Evolutionary conservation across 37 sponge, comb jelly and placozoan genomes (phyloP).

Genomic region (Oopsacas minuta): DNA sequence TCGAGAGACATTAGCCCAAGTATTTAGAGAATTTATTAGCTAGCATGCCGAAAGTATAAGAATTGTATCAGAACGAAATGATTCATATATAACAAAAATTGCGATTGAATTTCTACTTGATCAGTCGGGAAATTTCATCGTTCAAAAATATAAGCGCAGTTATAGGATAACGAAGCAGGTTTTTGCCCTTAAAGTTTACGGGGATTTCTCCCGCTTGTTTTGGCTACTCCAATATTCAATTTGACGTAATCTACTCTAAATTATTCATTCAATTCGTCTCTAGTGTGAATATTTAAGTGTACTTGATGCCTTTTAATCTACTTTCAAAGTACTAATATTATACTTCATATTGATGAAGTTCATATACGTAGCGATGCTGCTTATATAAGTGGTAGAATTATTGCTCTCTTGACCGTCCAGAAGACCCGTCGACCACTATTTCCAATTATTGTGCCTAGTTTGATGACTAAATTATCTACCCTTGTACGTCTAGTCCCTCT

Average conservation of each 20-base stretch:
- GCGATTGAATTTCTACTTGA: slow-evolving; percentile 9
- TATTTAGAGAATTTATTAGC: too few species aligned
- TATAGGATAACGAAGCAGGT: slow-evolving; percentile 4
- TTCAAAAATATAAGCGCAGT: slow-evolving; percentile 1
- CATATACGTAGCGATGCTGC: slow-evolving; percentile 18
- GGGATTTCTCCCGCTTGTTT: slow-evolving; percentile 17
- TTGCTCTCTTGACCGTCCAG: not conserved
- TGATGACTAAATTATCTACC: slow-evolving; percentile 13
- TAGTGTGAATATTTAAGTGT: slow-evolving; percentile 9
- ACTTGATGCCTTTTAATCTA: not conserved
- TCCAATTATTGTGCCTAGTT: not conserved
- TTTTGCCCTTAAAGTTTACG: not conserved
- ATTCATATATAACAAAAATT: not conserved
- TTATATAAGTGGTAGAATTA: slow-evolving; percentile 15
- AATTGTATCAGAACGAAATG: too few species aligned
- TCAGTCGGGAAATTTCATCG: not conserved
- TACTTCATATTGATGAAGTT: not conserved
- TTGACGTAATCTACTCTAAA: slow-evolving; percentile 17
- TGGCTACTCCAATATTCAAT: slow-evolving; percentile 3
- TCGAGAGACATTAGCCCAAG: too few species aligned
- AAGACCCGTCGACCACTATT: not conserved
- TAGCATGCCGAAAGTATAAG: too few species aligned
- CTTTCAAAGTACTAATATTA: not conserved
- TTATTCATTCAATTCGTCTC: slow-evolving; percentile 1
- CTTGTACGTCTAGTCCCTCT: slow-evolving; percentile 9